Base-by-base conservation (phyloP, 2,888 invertebrate genomes). In the Caenorhabditis sp. region DNA sequence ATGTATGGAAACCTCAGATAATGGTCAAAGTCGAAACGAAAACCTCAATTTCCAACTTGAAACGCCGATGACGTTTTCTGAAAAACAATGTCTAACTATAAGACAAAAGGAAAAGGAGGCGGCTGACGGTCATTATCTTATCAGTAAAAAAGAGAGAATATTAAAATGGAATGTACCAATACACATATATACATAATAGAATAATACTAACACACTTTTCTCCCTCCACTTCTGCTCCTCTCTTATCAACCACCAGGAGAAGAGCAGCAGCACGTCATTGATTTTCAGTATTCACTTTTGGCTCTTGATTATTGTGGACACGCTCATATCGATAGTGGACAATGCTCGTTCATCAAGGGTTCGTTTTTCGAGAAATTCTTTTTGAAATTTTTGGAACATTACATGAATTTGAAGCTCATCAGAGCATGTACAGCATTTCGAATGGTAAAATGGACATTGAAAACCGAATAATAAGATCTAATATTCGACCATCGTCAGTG, bases 261-360 rank as follows among this genome's bases (percentile, higher is more conserved):
- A n/a, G n/a, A n/a, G n/a, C n/a, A n/a, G n/a, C n/a, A n/a, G 38
- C 44, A 63, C 63, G 63, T 63, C 63, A 63, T 63, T 63, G 63
- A 63, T 63, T 63, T 63, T 63, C 47, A 58, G 44, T 51, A 70
- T 58, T 69, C 54, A 12, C 31, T 31, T 2, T 38, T 38, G 6
- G 38, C 6, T n/a, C 35, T 49, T 24, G 28, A 54, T 63, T 63
- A 26, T 16, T 24, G n/a, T n/a, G n/a, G n/a, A 47, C 19, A 14
- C 44, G 19, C n/a, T n/a, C n/a, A n/a, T n/a, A n/a, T n/a, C n/a
- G 6, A 8, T 61, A 19, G 12, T 41, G 22, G 41, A 22, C 1
- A 49, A 76, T 76, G 76, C 68, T 76, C 2, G 76, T 76, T 51
- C 76, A 76, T 76, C 76, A 76, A 68, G 59, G 68, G 76, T 76